Base-by-base conservation (phyloP, 2,797 vertebrate genomes). In the Rhinichthys osculus region DNA sequence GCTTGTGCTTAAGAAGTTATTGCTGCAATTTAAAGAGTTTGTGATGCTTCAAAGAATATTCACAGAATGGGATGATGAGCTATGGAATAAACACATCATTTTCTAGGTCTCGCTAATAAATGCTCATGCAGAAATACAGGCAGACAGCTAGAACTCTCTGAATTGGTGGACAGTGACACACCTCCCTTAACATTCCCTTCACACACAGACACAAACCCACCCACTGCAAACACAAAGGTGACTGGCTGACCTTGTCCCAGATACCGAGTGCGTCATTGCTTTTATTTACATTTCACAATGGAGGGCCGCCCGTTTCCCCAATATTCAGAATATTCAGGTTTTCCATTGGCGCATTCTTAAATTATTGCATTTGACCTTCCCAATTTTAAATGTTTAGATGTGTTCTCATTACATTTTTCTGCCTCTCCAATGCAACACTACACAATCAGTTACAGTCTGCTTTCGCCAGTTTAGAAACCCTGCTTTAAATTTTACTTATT, bases 111-210 rank as follows among this genome's bases (percentile, higher is more conserved):
- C 2, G 8, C 33, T 59, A 35, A 78, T 54, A 30, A 69, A 69
- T 35, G 30, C 13, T 57, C 8, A 3, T 38, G 23, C 35, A 7
- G 33, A 59, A 72, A 33, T 72, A 14, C 14, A 77, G 52, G 40
- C 23, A 72, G 30, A 17, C 17, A n/a, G 71, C 76, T 66, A 69
- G 64, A 9, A 19, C 80, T 85, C 64, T 83, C 64, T 47, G 44
- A 71, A 82, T 87, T 87, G 89, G 89, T 86, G 69, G 81, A 88
- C n/a, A n/a, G 23, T 17, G 70, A 86, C 89, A 90, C 87, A 90
- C 87, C 89, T 85, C 73, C 11, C 30, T 62, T 16, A 42, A 87
- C 88, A 66, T 86, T 84, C 86, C 74, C 72, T 40, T 27, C 79
- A 82, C 42, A 77, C 72, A 52, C 50, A 57, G 11, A 82, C 66